Conservation (phyloP, 2,797 vertebrate genomes). For the Todus mexicanus region DNA sequence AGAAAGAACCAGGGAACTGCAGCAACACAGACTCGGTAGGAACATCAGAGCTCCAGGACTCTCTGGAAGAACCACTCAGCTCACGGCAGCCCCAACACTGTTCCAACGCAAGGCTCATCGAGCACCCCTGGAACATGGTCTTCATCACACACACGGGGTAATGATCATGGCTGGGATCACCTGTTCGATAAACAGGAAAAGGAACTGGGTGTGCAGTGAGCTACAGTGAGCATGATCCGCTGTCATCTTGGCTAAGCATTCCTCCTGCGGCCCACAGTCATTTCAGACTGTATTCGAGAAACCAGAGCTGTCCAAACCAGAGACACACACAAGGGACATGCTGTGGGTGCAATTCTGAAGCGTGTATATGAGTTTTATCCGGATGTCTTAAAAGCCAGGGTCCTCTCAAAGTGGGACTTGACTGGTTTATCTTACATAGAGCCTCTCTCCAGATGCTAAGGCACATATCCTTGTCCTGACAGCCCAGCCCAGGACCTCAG, state of each 20-base stretch:
- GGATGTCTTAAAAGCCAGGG: not conserved
- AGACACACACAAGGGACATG: accelerated
- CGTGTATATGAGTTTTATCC: not conserved
- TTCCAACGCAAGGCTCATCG: accelerated
- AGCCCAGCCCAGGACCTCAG: not conserved
- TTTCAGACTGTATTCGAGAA: not conserved
- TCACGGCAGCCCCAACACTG: not conserved
- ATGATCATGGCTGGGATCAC: not conserved
- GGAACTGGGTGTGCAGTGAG: not conserved
- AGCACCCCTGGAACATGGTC: not conserved
- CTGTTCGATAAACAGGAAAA: constrained; percentile 7
- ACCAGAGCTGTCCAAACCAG: not conserved
- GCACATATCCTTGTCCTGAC: not conserved
- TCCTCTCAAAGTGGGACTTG: not conserved
- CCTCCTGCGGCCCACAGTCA: not conserved
- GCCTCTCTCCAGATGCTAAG: not conserved
- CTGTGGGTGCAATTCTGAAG: not conserved
- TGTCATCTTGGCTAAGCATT: not conserved
- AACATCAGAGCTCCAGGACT: not conserved
- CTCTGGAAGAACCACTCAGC: not conserved
- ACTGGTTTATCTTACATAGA: not conserved
- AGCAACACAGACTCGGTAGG: not conserved
- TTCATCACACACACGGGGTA: not conserved
- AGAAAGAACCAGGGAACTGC: not conserved
- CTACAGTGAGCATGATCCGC: accelerated